Conservation (phyloP, 2,888 invertebrate species). For the Carabus problematicus region DNA sequence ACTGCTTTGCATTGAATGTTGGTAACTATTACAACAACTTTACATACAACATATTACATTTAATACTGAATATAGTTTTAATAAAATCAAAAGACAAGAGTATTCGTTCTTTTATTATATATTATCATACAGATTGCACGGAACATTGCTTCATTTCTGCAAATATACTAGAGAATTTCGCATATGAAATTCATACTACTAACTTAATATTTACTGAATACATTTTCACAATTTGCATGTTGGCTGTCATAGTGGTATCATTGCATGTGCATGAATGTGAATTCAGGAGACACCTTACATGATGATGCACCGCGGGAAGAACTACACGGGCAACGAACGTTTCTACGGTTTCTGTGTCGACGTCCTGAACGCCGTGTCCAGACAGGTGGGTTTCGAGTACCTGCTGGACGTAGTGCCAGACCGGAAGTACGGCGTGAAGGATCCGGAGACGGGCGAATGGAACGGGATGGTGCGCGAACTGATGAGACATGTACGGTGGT, state of each 20-base stretch:
- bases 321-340: slow-evolving; percentile 74
- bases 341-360: slow-evolving; percentile 85
- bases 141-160: too few relatives aligned
- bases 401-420: slow-evolving; percentile 75
- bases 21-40: too few relatives aligned
- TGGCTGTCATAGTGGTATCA: slow-evolving; percentile 44
- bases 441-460: slow-evolving; percentile 69
- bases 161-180: too few relatives aligned
- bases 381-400: slow-evolving; percentile 74
- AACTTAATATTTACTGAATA: not conserved
- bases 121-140: too few relatives aligned
- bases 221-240: slow-evolving; percentile 36
- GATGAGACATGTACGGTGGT: slow-evolving; percentile 70
- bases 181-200: too few relatives aligned
- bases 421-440: slow-evolving; percentile 69
- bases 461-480: slow-evolving; percentile 75
- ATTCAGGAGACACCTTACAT: slow-evolving; percentile 75
- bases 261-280: slow-evolving; percentile 44
- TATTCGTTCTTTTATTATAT: too few relatives aligned
- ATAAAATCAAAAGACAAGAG: too few relatives aligned
- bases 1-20: too few relatives aligned
- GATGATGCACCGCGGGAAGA: slow-evolving; percentile 74
- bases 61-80: too few relatives aligned
- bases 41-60: too few relatives aligned
- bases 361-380: slow-evolving; percentile 71